Evolutionary conservation across 2,113 vertebrate species (phyloP), one percentile per base, ranked within the genome.

Genomic region (Perognathus longimembris): DNA sequence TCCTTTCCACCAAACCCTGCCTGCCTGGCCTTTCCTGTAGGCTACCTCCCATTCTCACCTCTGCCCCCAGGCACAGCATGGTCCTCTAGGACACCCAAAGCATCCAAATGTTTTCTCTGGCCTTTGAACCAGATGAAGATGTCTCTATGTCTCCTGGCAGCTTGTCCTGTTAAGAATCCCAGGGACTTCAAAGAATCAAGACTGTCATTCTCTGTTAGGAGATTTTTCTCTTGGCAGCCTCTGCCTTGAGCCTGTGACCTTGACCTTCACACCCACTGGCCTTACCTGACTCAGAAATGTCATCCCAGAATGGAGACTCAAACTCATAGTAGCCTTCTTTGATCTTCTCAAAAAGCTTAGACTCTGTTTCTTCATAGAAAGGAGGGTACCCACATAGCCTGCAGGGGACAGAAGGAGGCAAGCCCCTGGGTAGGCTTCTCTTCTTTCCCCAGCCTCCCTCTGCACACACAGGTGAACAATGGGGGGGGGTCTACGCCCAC

Each of bases 311-410:
- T 0, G 99, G 99, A 40, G 99, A 98, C 93, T 99, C 99, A 61
- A 99, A 99, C 93, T 99, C 98, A 0, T 98, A 99, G 77, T 99
- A 98, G 7, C 99, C 99, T 90, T 99, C 98, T 97, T 98, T 99
- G 89, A 99, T 99, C 97, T 99, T 99, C 40, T 99, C 98, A 94
- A 99, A 99, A 8, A 99, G 98, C 17, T 98, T 99, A 0, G 98
- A 99, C 93, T 99, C 99, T 0, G 98, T 99, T 26, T 99, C 99
- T 84, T 99, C 99, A 0, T 99, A 99, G 97, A 99, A 99, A 0
- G 99, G 99, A 38, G 99, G 99, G 36, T 99, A 99, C n/a, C 99
- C 99, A 2, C 99, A 99, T 15, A 99, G 96, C 92, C 99, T 99
- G 97, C 61, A 82, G 90, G 0, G 91, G 90, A 91, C 89, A 96